These are phyloP conservation scores for Tetropium fuscum DNA, from an alignment of 2,888 invertebrate genomes.

Conservation along the genomic window DNA sequence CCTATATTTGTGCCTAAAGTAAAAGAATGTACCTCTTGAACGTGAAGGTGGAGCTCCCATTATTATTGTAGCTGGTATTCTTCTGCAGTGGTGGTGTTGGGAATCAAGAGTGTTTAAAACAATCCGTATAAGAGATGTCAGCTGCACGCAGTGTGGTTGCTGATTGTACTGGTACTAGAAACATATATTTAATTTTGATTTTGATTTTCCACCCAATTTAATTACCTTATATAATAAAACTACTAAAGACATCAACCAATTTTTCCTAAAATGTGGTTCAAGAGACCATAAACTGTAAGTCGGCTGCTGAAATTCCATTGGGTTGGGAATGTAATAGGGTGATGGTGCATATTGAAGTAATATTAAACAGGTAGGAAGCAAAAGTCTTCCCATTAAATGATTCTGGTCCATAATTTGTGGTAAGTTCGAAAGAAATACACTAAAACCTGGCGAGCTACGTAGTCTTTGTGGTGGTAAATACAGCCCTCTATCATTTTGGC, in stretches of 20 bases:
- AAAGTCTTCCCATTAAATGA: slow-evolving; percentile 90
- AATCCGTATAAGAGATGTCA: slow-evolving; percentile 86
- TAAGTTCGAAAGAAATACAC: slow-evolving; percentile 93
- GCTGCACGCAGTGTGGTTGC: slow-evolving; percentile 76
- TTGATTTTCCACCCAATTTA: background rate
- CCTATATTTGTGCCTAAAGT: too few relatives aligned
- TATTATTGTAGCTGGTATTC: slow-evolving; percentile 83
- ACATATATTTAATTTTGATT: slow-evolving; percentile 6
- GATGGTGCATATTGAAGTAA: slow-evolving; percentile 87
- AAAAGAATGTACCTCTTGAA: slow-evolving; percentile 70
- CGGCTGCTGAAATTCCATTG: slow-evolving; percentile 72
- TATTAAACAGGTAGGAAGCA: slow-evolving; percentile 86
- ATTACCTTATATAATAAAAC: slow-evolving; percentile 95
- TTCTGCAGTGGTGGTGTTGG: slow-evolving; percentile 91
- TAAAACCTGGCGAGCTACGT: slow-evolving; percentile 93
- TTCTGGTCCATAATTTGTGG: slow-evolving; percentile 97
- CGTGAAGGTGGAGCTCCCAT: slow-evolving; percentile 78
- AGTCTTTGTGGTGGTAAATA: slow-evolving; percentile 90
- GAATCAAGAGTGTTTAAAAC: slow-evolving; percentile 93
- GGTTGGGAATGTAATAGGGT: slow-evolving; percentile 72
- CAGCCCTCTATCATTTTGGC: slow-evolving; percentile 89
- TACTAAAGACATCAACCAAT: slow-evolving; percentile 94
- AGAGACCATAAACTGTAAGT: slow-evolving; percentile 90
- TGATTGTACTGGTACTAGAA: slow-evolving; percentile 81
- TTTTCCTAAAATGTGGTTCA: slow-evolving; percentile 86